These are phyloP conservation scores for Redunca redunca DNA, from an alignment of 2,113 vertebrate genomes.

Conservation along the genomic window DNA sequence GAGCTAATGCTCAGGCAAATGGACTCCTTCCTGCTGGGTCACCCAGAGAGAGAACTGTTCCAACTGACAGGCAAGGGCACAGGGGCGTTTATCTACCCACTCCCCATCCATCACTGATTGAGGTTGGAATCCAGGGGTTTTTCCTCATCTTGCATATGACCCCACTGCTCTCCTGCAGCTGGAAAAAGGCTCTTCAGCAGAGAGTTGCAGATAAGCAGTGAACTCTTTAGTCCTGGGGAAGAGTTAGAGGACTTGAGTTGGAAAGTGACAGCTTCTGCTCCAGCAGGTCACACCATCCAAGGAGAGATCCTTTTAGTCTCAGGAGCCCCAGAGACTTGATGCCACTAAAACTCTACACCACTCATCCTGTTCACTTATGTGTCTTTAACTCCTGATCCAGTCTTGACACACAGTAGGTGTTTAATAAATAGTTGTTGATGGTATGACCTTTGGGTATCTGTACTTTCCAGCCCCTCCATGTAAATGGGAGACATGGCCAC, in stretches of 20 bases:
- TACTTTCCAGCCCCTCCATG: fast-evolving
- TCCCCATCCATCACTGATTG: not conserved
- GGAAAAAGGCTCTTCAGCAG: not conserved
- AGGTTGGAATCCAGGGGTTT: not conserved
- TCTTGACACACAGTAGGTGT: not conserved
- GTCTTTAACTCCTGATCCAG: not conserved
- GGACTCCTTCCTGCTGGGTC: not conserved
- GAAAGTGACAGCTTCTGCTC: not conserved
- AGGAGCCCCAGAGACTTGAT: not conserved
- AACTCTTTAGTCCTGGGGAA: not conserved
- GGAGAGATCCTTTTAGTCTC: not conserved
- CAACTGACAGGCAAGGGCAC: not conserved
- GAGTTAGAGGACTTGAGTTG: not conserved
- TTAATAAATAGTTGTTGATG: not conserved
- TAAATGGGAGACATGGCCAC: not conserved
- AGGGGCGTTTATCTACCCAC: not conserved
- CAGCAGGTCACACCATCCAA: not conserved
- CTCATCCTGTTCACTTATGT: not conserved
- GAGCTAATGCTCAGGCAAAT: not conserved
- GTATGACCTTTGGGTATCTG: not conserved
- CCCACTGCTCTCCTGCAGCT: fast-evolving
- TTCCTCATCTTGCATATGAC: not conserved
- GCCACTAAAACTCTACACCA: not conserved
- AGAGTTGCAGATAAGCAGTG: not conserved
- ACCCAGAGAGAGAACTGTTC: not conserved